A percentile compares a stretch with the other conserved stretches of the same genome.
Evolutionary conservation across 1,140 invertebrate species (phyloP).

Genomic region (Charaxes varanes): DNA sequence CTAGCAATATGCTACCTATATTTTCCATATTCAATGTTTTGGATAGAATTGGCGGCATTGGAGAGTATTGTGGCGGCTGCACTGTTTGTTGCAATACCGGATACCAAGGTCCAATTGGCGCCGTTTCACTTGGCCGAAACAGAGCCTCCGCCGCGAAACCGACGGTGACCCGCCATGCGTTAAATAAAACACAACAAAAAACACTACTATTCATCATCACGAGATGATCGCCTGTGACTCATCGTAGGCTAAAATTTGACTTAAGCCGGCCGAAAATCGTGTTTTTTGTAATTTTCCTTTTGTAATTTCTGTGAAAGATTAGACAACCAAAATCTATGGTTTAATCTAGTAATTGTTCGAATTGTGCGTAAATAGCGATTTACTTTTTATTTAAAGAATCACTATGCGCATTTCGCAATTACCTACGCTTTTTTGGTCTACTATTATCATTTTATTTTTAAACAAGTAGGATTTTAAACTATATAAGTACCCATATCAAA

Average conservation of each 20-base stretch:
- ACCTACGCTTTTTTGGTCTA: too few relatives aligned
- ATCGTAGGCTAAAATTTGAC: constrained; percentile 8
- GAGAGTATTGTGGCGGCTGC: constrained; percentile 13
- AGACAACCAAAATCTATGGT: neutral
- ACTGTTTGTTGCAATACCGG: constrained; percentile 30
- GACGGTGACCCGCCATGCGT: constrained; percentile 42
- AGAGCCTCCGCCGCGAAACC: constrained; percentile 36
- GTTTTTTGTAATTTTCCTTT: constrained; percentile 7
- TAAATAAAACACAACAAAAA: constrained; percentile 31
- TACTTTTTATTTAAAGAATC: too few relatives aligned
- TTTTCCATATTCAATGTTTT: neutral
- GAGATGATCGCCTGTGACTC: constrained; percentile 26
- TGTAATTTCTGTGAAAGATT: neutral
- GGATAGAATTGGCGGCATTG: neutral
- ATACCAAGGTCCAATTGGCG: constrained; percentile 65
- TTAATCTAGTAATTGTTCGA: too few relatives aligned
- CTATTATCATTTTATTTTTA: too few relatives aligned
- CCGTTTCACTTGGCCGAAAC: constrained; percentile 59
- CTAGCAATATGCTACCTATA: too few relatives aligned
- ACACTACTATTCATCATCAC: constrained; percentile 7
- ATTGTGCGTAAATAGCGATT: too few relatives aligned
- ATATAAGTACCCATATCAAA: too few relatives aligned
- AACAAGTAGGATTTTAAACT: too few relatives aligned
- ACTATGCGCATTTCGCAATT: too few relatives aligned
- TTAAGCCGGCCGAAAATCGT: constrained; percentile 3